phyloP scores from a whole-genome alignment of 1,140 invertebrate species.

The Oryzaephilus surinamensis region DNA sequence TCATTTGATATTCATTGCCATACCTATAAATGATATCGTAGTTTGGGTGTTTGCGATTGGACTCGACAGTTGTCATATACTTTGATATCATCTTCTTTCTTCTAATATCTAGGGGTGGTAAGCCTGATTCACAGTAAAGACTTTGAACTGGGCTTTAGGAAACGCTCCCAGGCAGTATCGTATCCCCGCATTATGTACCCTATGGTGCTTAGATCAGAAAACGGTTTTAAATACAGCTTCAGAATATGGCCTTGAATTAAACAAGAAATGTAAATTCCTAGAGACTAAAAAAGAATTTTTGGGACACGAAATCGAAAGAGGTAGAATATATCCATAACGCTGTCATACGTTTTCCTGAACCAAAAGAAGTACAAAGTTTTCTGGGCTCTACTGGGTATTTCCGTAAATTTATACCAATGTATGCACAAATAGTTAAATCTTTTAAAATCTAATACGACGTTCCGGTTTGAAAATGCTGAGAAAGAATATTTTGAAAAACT shows the following conservation, averaged over 20 bases:
- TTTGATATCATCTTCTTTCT: too few species aligned
- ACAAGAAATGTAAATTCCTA: conserved; percentile 8
- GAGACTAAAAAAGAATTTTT: conserved; percentile 15
- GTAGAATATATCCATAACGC: conserved; percentile 17
- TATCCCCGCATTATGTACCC: too few species aligned
- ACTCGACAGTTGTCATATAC: too few species aligned
- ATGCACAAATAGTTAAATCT: conserved; percentile 6
- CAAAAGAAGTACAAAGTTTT: conserved; percentile 11
- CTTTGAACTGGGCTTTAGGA: too few species aligned
- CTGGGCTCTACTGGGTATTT: conserved; percentile 15
- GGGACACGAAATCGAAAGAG: conserved; percentile 19
- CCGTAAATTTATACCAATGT: conserved; percentile 18
- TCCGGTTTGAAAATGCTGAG: neutral
- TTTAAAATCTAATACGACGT: neutral
- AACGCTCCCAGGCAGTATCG: too few species aligned
- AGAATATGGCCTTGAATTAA: conserved; percentile 9
- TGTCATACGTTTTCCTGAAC: conserved; percentile 19
- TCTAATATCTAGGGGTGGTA: too few species aligned
- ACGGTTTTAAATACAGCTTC: conserved; percentile 13
- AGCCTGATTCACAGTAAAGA: too few species aligned
- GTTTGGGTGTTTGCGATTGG: too few species aligned
- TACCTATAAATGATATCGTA: too few species aligned
- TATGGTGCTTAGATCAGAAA: too few species aligned
- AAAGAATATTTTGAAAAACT: neutral
- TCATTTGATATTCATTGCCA: too few species aligned